A percentile compares a stretch with the other conserved stretches of the same genome.
These are phyloP conservation scores for Ormyrus rosae DNA, from an alignment of 2,888 invertebrate species.

Conservation along the genomic window DNA sequence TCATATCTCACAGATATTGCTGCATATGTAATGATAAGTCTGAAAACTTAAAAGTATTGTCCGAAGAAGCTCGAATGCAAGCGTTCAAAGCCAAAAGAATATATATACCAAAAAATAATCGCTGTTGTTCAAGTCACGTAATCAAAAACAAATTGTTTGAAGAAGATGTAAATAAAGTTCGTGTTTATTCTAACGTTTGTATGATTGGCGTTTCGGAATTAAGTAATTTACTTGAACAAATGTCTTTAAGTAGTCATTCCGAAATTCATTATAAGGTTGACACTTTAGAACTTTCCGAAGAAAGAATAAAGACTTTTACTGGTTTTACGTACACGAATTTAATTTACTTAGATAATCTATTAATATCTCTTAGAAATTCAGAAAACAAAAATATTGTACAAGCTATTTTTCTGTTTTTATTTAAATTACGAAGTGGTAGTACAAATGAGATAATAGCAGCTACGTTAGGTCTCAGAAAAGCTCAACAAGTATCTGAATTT, in stretches of 20 bases:
- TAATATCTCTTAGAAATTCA: constrained; percentile 41
- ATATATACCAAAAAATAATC: constrained; percentile 39
- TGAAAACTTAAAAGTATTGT: no score
- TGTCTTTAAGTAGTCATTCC: constrained; percentile 4
- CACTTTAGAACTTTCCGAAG: constrained; percentile 38
- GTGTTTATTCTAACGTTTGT: constrained; percentile 36
- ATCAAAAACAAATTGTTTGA: constrained; percentile 48
- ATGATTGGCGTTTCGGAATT: no score
- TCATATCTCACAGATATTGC: no score
- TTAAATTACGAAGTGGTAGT: constrained; percentile 43
- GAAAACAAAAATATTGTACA: no score
- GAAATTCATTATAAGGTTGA: constrained; percentile 27
- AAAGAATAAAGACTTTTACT: constrained; percentile 32
- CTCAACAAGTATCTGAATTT: constrained; percentile 44
- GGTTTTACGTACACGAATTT: constrained; percentile 29
- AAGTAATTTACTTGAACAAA: constrained; percentile 31
- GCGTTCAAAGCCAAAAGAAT: no score
- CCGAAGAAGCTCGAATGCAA: no score
- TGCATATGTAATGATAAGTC: no score
- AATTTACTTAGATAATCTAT: constrained; percentile 34
- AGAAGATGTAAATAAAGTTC: constrained; percentile 26
- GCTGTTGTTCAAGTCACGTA: constrained; percentile 43
- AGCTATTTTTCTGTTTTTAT: constrained; percentile 45
- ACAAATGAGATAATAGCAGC: constrained; percentile 44
- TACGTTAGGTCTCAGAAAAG: constrained; percentile 32